Evolutionary conservation across 1,140 invertebrate genomes (phyloP), one percentile per base, ranked within the genome.

Genomic region (Oryctes rhinoceros): DNA sequence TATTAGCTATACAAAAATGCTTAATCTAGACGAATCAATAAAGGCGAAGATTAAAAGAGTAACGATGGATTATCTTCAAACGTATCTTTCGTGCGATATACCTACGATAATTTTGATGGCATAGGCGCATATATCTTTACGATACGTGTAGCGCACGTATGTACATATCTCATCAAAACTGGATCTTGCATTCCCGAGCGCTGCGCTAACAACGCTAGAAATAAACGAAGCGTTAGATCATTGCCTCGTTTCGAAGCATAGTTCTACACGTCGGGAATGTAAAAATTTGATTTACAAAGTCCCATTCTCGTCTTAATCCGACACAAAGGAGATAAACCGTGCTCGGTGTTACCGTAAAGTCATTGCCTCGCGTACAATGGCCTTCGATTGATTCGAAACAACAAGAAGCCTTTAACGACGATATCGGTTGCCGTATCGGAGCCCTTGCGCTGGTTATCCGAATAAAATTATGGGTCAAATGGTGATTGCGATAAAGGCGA

Each of bases 211-310:
- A 18, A 15, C 53, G 53, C 53, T 59, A n/a, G 18, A 59, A 59
- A 59, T 59, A 59, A 59, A 59, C 53, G 53, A 13, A n/a, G 53
- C 18, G n/a, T 59, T 59, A 59, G 53, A 59, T 59, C 53, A 59
- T 18, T 59, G 18, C 53, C 53, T 59, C 15, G 18, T n/a, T 59
- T 59, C 53, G 53, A 59, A 59, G 15, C 53, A 15, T 7, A 59
- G 53, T 59, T 15, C 18, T 59, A 59, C 53, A 15, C 53, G 20
- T 59, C 53, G 53, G 6, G 53, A 59, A 59, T 59, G 53, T 59
- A 59, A 59, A 59, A 59, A 59, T 6, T 59, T 18, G 7, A 13
- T 59, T 59, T 59, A 59, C 53, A 15, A 59, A 59, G 53, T 18
- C 18, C 53, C 53, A 18, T 59, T 59, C 18, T 18, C 53, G 18